These are phyloP conservation scores for Bradypodion pumilum DNA, from an alignment of 2,797 vertebrate species.

Conservation along the genomic window DNA sequence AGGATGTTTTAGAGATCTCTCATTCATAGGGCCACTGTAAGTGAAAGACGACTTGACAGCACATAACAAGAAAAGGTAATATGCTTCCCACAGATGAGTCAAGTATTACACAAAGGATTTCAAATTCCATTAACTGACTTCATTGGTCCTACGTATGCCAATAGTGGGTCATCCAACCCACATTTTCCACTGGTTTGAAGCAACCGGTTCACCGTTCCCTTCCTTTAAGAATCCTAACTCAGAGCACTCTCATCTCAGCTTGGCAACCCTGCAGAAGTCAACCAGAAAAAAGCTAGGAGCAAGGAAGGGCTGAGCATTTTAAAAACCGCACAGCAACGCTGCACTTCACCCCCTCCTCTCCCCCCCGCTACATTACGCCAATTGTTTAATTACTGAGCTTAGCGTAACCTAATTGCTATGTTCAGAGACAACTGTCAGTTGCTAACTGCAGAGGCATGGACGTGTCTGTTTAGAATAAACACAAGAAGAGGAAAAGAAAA, in stretches of 20 bases:
- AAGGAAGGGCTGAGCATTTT: not conserved
- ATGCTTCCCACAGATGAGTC: too few species aligned
- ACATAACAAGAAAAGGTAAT: too few species aligned
- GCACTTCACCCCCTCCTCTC: not conserved
- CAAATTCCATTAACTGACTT: too few species aligned
- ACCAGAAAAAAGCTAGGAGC: not conserved
- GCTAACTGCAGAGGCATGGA: slow-evolving; percentile 16
- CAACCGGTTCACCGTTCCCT: not conserved
- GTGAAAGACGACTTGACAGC: too few species aligned
- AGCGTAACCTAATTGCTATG: slow-evolving; percentile 27
- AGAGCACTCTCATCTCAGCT: not conserved
- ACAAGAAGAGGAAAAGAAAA: not conserved
- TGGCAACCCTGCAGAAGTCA: not conserved
- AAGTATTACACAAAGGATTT: too few species aligned
- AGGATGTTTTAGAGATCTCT: too few species aligned
- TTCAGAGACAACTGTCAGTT: slow-evolving; percentile 6
- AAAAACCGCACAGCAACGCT: not conserved
- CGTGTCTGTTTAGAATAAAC: slow-evolving; percentile 9
- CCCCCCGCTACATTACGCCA: slow-evolving; percentile 15
- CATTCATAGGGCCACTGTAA: too few species aligned
- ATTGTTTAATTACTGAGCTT: slow-evolving; percentile 37
- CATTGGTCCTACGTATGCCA: not conserved
- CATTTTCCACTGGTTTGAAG: too few species aligned
- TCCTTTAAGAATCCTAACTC: not conserved
- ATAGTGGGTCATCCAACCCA: not conserved